Conservation (phyloP, 2,888 invertebrate species). For the Trichopoda pennipes region DNA sequence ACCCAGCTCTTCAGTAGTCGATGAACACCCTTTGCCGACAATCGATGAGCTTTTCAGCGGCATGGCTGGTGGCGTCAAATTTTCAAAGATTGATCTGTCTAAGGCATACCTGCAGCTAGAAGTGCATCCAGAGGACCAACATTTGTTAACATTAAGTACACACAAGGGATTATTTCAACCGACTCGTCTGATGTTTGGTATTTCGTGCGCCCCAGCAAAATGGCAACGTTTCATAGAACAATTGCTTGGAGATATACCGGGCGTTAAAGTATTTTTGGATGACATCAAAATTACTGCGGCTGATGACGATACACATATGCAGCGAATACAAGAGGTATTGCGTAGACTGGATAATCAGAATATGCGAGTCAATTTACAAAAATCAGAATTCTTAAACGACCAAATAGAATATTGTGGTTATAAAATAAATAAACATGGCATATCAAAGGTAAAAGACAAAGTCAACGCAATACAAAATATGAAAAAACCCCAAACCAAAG, state of each 20-base stretch:
- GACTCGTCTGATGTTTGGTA: too few species aligned
- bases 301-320: slow-evolving; percentile 61
- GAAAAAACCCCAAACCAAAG: slow-evolving; percentile 69
- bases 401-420: slow-evolving; percentile 73
- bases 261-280: background rate
- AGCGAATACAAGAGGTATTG: slow-evolving; percentile 70
- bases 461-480: slow-evolving; percentile 73
- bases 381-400: slow-evolving; percentile 70
- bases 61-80: slow-evolving; percentile 64
- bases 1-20: background rate
- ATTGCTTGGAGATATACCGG: slow-evolving; percentile 46
- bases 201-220: slow-evolving; percentile 69
- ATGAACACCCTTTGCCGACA: slow-evolving; percentile 59
- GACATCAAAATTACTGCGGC: background rate
- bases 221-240: slow-evolving; percentile 73
- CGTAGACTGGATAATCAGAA: slow-evolving; percentile 20
- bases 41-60: background rate
- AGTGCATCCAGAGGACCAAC: background rate
- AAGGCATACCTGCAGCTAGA: slow-evolving; percentile 63
- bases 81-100: slow-evolving; percentile 72
- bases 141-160: too few species aligned
- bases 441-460: slow-evolving; percentile 72
- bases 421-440: slow-evolving; percentile 72
- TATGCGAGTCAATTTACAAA: slow-evolving; percentile 42
- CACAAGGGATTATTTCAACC: too few species aligned